Conservation (phyloP, 2,797 vertebrate species). For the Micrastur ruficollis region DNA sequence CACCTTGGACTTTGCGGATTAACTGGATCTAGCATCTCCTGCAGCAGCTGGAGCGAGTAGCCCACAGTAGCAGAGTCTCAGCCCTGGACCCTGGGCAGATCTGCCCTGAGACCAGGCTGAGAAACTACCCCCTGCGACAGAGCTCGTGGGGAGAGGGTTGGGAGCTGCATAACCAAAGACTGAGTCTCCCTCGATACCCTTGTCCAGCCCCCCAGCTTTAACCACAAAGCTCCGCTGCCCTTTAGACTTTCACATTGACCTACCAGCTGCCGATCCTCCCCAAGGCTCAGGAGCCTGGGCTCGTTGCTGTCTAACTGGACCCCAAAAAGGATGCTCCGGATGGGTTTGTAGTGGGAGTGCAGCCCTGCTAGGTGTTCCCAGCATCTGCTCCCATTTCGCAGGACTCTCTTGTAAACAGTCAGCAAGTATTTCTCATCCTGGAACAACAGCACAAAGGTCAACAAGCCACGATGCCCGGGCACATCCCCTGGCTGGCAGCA, state of each 20-base stretch:
- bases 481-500: background rate
- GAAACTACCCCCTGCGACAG: background rate
- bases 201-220: background rate
- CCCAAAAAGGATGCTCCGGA: constrained; percentile 88
- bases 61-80: background rate
- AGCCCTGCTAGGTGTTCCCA: constrained; percentile 87
- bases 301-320: constrained; percentile 79
- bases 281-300: constrained; percentile 89
- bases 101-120: background rate
- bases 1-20: background rate
- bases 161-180: background rate
- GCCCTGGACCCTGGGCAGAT: background rate
- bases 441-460: background rate
- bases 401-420: constrained; percentile 76
- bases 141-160: background rate
- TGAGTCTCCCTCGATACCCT: background rate
- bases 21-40: background rate
- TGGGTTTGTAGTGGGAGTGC: constrained; percentile 86
- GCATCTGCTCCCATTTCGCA: background rate
- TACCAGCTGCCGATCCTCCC: constrained; percentile 87
- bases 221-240: background rate
- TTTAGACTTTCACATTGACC: background rate
- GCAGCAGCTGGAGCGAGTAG: background rate
- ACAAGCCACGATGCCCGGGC: rapidly evolving
- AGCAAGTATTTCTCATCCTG: constrained; percentile 86